Evolutionary conservation across 37 sponge, comb jelly and placozoan species (phyloP).

Genomic region (Cliona cf. orientalis): DNA sequence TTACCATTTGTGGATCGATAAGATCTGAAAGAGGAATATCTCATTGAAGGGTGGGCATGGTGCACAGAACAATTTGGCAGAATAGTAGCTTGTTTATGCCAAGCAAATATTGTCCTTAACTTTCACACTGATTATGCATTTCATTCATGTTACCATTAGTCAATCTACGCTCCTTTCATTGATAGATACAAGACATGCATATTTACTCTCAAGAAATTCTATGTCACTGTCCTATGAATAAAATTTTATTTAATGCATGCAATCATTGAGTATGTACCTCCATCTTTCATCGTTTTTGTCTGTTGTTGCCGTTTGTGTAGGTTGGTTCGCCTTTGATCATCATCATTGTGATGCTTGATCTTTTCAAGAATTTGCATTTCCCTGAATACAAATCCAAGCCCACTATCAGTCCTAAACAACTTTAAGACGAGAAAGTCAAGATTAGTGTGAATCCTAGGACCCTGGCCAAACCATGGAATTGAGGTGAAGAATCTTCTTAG

Average conservation of each 20-base stretch:
- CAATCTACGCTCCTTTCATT: too few species aligned
- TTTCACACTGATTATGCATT: too few species aligned
- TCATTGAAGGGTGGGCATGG: too few species aligned
- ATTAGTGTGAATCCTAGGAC: constrained; percentile 45
- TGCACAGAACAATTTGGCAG: too few species aligned
- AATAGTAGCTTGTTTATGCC: too few species aligned
- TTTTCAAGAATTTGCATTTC: constrained; percentile 44
- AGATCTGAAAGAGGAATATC: constrained; percentile 19
- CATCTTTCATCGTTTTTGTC: constrained; percentile 18
- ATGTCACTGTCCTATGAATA: too few species aligned
- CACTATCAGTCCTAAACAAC: constrained; percentile 63
- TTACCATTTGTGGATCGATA: not conserved
- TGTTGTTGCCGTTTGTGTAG: constrained; percentile 16
- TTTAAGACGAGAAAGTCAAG: constrained; percentile 56
- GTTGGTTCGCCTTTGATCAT: constrained; percentile 29
- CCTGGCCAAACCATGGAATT: constrained; percentile 18
- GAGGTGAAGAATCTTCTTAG: constrained; percentile 1
- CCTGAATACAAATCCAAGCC: constrained; percentile 42
- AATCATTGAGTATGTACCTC: constrained; percentile 17
- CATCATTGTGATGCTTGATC: constrained; percentile 37
- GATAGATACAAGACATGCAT: too few species aligned
- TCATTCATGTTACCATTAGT: too few species aligned
- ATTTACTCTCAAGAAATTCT: too few species aligned
- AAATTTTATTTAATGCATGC: too few species aligned
- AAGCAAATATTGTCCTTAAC: too few species aligned